Evolutionary conservation across 2,113 vertebrate species (phyloP), one percentile per base, ranked within the genome.

Genomic region (Hoplias malabaricus): DNA sequence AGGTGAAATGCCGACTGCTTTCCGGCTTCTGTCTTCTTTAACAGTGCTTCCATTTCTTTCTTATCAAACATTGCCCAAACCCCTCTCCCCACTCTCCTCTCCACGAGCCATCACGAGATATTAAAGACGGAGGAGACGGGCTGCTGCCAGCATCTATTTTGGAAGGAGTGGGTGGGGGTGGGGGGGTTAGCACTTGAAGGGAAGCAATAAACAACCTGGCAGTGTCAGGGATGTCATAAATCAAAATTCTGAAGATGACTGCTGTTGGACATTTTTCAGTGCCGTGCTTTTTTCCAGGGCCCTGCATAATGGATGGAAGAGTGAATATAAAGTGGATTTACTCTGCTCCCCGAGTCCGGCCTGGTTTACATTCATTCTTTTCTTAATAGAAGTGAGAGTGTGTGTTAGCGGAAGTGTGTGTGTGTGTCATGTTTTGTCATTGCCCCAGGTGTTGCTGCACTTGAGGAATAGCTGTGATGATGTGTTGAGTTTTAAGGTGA

Each of bases 181-280:
- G n/a, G n/a, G n/a, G n/a, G n/a, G n/a, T n/a, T n/a, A n/a, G n/a
- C n/a, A n/a, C n/a, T n/a, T n/a, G n/a, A 69, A 67, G 57, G 63
- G 54, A 65, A 54, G 78, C 69, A 84, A 86, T 85, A 85, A 86
- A 84, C 80, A 88, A 84, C n/a, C 54, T 77, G 80, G 75, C 65
- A 82, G 74, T 83, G 82, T 83, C 80, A 85, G 74, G 77, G 76
- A 82, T 70, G 69, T 75, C 79, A 86, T 84, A 79, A 88, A 85
- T 88, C 85, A 80, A 57, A 77, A 85, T 85, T 82, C 80, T 48
- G 70, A n/a, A 82, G 77, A 84, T 71, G 77, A 84, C 81, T 76
- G 69, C 71, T 80, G 75, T 80, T 77, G 70, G 84, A 86, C 82
- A 81, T 80, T 86, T 79, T 80, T 63, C 29, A 66, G 40, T 29